phyloP scores from a whole-genome alignment of 2,888 invertebrate species.

The Campoplex capitator region DNA sequence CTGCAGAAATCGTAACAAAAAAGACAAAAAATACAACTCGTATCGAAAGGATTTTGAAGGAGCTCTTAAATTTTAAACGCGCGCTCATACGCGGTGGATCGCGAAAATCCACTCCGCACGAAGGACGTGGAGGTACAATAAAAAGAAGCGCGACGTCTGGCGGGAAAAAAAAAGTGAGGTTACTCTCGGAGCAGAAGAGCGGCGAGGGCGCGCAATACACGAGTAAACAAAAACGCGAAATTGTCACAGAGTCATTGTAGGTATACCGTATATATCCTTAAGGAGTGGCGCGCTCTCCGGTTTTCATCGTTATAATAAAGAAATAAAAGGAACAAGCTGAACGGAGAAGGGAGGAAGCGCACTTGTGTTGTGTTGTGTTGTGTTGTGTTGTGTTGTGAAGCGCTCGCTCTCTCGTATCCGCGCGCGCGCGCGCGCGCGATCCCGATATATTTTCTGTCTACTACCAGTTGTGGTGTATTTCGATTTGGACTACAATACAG shows the following conservation, averaged over 20 bases:
- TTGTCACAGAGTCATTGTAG: slow-evolving; percentile 8
- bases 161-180: neutral
- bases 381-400: slow-evolving; percentile 63
- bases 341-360: slow-evolving; percentile 69
- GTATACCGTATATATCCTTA: neutral
- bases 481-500: slow-evolving; percentile 77
- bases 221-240: neutral
- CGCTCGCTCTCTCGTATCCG: slow-evolving; percentile 35
- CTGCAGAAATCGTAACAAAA: neutral
- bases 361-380: slow-evolving; percentile 64
- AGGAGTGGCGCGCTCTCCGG: slow-evolving; percentile 71
- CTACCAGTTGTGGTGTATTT: slow-evolving; percentile 69
- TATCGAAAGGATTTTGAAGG: neutral
- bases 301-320: slow-evolving; percentile 35
- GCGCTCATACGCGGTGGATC: slow-evolving; percentile 16
- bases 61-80: neutral
- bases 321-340: slow-evolving; percentile 7
- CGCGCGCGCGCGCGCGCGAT: neutral
- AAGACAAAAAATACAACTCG: neutral
- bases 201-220: neutral
- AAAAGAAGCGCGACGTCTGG: neutral
- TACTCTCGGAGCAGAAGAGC: neutral
- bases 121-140: too few species aligned
- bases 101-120: neutral
- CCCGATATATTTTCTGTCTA: slow-evolving; percentile 62